Percentiles rank a stretch among this genome's conserved stretches.
Evolutionary conservation across 1,140 invertebrate species (phyloP).

Genomic region (Brachionus rubens): DNA sequence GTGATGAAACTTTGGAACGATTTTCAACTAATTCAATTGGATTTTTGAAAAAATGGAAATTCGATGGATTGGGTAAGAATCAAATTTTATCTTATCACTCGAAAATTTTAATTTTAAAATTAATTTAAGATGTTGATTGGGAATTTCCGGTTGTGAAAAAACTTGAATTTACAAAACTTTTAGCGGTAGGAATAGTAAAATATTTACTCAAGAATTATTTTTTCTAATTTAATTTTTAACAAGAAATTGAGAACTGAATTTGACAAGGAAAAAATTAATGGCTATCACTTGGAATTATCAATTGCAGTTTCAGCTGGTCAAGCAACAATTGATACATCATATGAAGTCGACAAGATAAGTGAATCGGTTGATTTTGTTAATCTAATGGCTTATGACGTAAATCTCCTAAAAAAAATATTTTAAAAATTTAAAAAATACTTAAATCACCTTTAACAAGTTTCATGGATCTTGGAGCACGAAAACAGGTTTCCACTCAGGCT

Average conservation of each 20-base stretch:
- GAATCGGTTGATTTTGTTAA: slow-evolving; percentile 91
- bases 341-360: slow-evolving; percentile 74
- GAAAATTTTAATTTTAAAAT: slow-evolving; percentile 29
- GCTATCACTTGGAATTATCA: slow-evolving; percentile 68
- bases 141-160: slow-evolving; percentile 50
- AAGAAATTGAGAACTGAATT: slow-evolving; percentile 49
- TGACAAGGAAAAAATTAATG: slow-evolving; percentile 60
- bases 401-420: not conserved
- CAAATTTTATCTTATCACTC: not conserved
- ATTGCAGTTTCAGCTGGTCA: slow-evolving; percentile 50
- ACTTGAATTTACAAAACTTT: slow-evolving; percentile 48
- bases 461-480: slow-evolving; percentile 33
- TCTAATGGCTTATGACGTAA: slow-evolving; percentile 77
- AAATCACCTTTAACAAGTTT: slow-evolving; percentile 51
- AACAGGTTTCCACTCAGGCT: slow-evolving; percentile 38
- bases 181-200: slow-evolving; percentile 27
- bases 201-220: not conserved
- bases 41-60: slow-evolving; percentile 62
- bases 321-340: slow-evolving; percentile 62
- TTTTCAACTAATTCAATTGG: slow-evolving; percentile 47
- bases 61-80: slow-evolving; percentile 36
- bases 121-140: slow-evolving; percentile 53
- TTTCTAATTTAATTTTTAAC: not conserved
- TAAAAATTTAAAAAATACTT: not conserved
- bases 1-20: slow-evolving; percentile 57